phyloP scores from a whole-genome alignment of 2,113 vertebrate species.

The Petaurus breviceps region DNA sequence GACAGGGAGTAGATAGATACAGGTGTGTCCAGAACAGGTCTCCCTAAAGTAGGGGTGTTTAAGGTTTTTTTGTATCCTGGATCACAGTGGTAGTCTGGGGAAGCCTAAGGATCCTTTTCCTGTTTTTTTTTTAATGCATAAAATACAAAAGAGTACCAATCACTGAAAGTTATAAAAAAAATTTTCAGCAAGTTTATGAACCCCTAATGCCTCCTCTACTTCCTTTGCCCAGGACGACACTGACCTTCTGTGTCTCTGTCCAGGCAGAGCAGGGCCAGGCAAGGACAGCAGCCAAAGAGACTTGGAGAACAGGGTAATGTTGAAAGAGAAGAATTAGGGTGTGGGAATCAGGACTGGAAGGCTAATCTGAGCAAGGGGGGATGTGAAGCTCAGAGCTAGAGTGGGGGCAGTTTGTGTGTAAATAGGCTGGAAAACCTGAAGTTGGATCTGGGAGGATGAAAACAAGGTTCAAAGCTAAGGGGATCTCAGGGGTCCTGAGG shows the following conservation, averaged over 20 bases:
- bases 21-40: not conserved
- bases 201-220: not conserved
- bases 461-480: not conserved
- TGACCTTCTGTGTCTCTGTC: not conserved
- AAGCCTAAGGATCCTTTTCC: not conserved
- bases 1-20: not conserved
- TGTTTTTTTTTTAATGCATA: not conserved
- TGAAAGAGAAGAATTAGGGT: not conserved
- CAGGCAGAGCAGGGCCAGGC: not conserved
- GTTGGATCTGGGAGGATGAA: not conserved
- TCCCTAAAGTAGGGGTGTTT: not conserved
- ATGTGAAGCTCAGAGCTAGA: not conserved
- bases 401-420: not conserved
- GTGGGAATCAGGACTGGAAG: not conserved
- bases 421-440: not conserved
- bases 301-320: not conserved
- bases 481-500: not conserved
- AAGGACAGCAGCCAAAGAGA: not conserved
- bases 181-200: not conserved
- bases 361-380: not conserved
- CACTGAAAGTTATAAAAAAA: not conserved
- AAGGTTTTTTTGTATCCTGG: not conserved
- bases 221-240: not conserved
- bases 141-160: not conserved
- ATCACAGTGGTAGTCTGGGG: not conserved